phyloP scores from a whole-genome alignment of 2,888 invertebrate species.

The Polyommatus iphigenia region DNA sequence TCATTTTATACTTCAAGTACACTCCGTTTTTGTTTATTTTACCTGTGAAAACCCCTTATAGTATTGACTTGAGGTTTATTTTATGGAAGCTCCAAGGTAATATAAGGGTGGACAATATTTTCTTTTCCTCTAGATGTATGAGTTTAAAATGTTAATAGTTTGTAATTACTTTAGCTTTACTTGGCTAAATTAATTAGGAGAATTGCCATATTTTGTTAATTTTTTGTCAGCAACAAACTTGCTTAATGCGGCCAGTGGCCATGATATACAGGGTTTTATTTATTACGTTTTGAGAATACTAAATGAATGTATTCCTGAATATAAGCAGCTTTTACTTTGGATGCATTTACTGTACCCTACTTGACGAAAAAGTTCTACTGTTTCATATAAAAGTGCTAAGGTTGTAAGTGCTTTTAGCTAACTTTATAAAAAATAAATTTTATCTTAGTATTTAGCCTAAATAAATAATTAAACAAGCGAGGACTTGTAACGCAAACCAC shows the following conservation, averaged over 20 bases:
- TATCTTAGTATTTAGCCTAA: too few species aligned
- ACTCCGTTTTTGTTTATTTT: not conserved
- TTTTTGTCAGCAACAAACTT: constrained; percentile 18
- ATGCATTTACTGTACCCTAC: not conserved
- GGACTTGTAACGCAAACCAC: too few species aligned
- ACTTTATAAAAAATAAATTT: too few species aligned
- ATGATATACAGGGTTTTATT: not conserved
- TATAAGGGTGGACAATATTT: not conserved
- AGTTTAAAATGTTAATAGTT: constrained; percentile 3
- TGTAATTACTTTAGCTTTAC: constrained; percentile 3
- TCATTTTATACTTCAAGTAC: not conserved
- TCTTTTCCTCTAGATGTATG: not conserved
- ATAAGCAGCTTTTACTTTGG: not conserved
- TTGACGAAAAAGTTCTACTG: not conserved
- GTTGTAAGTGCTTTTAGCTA: too few species aligned
- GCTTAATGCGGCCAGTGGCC: not conserved
- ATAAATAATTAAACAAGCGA: too few species aligned
- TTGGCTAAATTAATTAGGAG: constrained; percentile 9
- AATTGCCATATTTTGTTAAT: not conserved
- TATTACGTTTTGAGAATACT: not conserved
- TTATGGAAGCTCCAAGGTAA: not conserved
- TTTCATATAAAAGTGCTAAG: too few species aligned
- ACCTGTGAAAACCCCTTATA: not conserved
- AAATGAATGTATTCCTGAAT: not conserved
- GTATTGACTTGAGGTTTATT: not conserved